Evolutionary conservation across 2,888 invertebrate genomes (phyloP), one percentile per base, ranked within the genome.

Genomic region (Euplexia lucipara): DNA sequence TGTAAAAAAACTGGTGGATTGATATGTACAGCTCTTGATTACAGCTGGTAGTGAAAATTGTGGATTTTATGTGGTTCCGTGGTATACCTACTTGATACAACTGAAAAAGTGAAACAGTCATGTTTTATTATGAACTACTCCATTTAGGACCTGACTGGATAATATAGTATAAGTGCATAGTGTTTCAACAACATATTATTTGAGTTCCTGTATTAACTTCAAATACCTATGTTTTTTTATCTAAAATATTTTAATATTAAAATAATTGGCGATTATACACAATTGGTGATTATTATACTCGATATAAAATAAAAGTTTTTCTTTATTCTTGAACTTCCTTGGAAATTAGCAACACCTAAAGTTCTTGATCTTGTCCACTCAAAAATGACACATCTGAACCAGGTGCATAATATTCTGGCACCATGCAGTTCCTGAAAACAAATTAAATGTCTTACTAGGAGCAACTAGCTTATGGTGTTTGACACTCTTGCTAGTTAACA

Each of bases 311-410:
- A 67, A 18, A 69, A 52, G 37, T 54, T 48, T 51, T 34, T 62
- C 35, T n/a, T 51, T 41, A n/a, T 49, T 62, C 14, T 51, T 37
- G 26, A 34, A 26, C 30, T 22, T 45, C 32, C 22, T 22, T 26
- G 16, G 16, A 6, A 26, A 54, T 39, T 45, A n/a, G 12, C 14
- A 34, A 7, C 20, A 26, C 20, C 44, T 77, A 77, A 45, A 74
- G 8, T 66, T 77, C 78, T 20, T 60, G 56, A 14, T 48, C 35
- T 57, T 44, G 66, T 59, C 34, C 60, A 39, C 81, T 66, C 75
- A 93, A 92, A 86, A 96, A 97, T 79, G 97, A 97, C 47, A 97
- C 86, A 92, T 97, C 96, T 16, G 96, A 88, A 44, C 96, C 96
- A 44, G 96, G 91, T 49, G 93, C 87, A 85, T 94, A 73, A 57